Base-by-base conservation (phyloP, 2,113 vertebrate species). In the Gobius niger region DNA sequence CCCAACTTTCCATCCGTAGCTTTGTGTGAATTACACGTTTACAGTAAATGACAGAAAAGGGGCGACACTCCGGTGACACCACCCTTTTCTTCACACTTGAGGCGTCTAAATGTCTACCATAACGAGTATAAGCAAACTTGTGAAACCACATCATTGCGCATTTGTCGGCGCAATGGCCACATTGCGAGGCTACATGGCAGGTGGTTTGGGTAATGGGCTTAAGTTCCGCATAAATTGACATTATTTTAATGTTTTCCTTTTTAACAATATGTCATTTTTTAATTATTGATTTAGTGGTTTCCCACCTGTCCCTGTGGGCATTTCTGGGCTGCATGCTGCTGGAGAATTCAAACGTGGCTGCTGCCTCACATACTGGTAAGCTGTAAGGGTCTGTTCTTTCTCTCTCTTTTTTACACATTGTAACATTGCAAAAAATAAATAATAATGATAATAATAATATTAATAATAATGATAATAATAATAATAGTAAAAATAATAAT, bases 311-410 rank as follows among this genome's bases (percentile, higher is more conserved):
- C 24, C 10, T 74, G 54, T 82, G 72, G 63, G 40, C 51, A 40
- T 44, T 83, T 4, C 78, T 90, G 76, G 7, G 57, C 57, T 42
- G 40, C 16, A 4, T 87, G 71, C 76, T 85, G 76, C 52, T 82
- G 73, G 6, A 68, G 70, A 73, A 34, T 24, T 65, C 78, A 44
- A 8, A 7, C 10, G 49, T 53, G 0, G 70, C 59, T 64, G 52
- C 59, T 44, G 67, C 2, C 67, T 63, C 80, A 42, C 53, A 54
- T 68, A 52, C 56, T 72, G 82, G 89, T 90, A 46, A 88, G 82
- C 0, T 8, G 0, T 34, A 34, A 34, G 24, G 24, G 24, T 34
- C 24, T 34, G 5, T 4, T 34, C 24, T 34, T 4, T 34, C 24
- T 34, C 24, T 34, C 24, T 34, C 24, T 34, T 34, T 34, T 34